Evolutionary conservation across 1,140 invertebrate genomes (phyloP).

Genomic region (Drosophila lini): DNA sequence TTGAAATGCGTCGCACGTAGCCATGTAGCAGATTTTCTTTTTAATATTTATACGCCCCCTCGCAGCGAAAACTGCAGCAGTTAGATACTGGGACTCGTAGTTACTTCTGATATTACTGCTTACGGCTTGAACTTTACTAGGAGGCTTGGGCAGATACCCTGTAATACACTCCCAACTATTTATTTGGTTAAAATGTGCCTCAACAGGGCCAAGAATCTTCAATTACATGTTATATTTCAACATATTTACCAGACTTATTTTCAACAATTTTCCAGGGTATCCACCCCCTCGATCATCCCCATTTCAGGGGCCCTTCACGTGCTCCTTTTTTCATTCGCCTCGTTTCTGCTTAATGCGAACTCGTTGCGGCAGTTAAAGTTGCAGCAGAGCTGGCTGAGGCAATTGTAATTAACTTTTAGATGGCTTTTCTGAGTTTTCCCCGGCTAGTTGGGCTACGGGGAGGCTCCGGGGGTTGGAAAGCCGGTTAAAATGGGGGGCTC

Average conservation of each 20-base stretch:
- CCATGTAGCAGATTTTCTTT: constrained; percentile 73
- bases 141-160: constrained; percentile 4
- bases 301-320: constrained; percentile 3
- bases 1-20: constrained; percentile 73
- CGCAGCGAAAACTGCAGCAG: constrained; percentile 36
- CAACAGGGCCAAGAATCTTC: neutral
- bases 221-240: neutral
- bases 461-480: neutral
- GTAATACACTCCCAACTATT: neutral
- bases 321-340: constrained; percentile 28
- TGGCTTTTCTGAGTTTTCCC: constrained; percentile 48
- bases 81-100: constrained; percentile 41
- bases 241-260: neutral
- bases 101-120: constrained; percentile 40
- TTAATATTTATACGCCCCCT: constrained; percentile 52
- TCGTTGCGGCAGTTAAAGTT: constrained; percentile 58
- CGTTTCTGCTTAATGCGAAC: constrained; percentile 48
- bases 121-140: constrained; percentile 14
- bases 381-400: constrained; percentile 41
- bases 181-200: neutral
- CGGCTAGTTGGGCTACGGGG: constrained; percentile 11
- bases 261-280: constrained; percentile 24
- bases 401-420: constrained; percentile 65
- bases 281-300: no score
- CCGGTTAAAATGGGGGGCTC: neutral